phyloP scores from a whole-genome alignment of 1,140 invertebrate species.

The Procambarus virginalis region DNA sequence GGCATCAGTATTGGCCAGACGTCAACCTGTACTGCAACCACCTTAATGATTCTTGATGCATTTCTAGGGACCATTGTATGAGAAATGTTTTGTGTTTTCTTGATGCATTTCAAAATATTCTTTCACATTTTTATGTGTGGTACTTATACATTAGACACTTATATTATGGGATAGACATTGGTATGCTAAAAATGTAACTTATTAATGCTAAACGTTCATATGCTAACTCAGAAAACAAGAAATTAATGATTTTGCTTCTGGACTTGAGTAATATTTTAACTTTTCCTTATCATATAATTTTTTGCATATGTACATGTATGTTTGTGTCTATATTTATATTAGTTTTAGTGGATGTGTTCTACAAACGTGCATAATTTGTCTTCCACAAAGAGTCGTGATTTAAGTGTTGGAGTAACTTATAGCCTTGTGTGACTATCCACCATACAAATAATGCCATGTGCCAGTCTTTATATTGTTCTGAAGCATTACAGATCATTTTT shows the following conservation, averaged over 20 bases:
- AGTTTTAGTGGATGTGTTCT: not conserved
- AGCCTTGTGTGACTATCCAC: not conserved
- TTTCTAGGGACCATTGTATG: conserved; percentile 2
- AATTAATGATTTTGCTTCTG: not conserved
- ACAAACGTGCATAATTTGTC: not conserved
- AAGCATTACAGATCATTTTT: not conserved
- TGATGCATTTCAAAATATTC: not conserved
- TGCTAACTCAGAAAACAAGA: not conserved
- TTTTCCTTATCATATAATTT: not conserved
- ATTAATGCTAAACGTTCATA: not conserved
- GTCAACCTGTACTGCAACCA: not conserved
- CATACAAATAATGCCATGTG: not conserved
- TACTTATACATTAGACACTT: not conserved
- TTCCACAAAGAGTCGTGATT: not conserved
- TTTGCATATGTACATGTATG: not conserved
- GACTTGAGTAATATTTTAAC: not conserved
- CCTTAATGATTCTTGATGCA: not conserved
- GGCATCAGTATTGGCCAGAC: not conserved
- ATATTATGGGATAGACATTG: not conserved
- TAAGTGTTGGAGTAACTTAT: not conserved
- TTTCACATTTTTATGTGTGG: not conserved
- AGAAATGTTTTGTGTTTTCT: not conserved
- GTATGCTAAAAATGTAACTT: not conserved
- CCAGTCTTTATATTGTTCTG: not conserved
- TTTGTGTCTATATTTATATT: not conserved